Evolutionary conservation across 2,888 invertebrate species (phyloP), one percentile per base, ranked within the genome.

Genomic region (Drosophila algonquin): DNA sequence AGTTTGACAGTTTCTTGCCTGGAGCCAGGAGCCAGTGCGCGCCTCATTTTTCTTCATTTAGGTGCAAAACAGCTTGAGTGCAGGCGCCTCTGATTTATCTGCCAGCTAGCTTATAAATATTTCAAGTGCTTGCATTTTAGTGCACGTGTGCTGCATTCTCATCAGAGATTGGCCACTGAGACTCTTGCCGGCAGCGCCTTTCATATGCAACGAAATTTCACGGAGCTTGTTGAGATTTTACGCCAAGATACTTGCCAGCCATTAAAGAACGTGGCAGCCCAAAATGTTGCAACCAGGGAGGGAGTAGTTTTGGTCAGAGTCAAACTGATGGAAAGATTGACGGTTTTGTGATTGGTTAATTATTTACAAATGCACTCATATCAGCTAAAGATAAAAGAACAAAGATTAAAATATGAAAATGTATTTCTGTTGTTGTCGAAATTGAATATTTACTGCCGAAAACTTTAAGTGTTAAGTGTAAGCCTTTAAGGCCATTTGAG

Each of bases 61-160:
- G 75, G 69, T 40, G 7, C 14, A 40, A 40, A 52, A 78, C 55
- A 70, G 63, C 55, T 61, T 72, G 62, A 60, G 62, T 50, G 53
- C 64, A 68, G 67, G 63, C 54, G 73, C 60, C 74, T 65, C 76
- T 87, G 85, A 85, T 85, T 87, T 85, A 88, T 89, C 74, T 83
- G 52, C 72, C 76, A 73, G 77, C 65, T 61, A 76, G 75, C 87
- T 87, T 84, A 88, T 85, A 84, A 88, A 85, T 85, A 85, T 87
- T 85, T 83, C 80, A 87, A 89, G 87, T 84, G 75, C 81, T 73
- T 84, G 89, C 87, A 85, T 83, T 85, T 88, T 87, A 63, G 63
- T 83, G 81, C 89, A 85, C 89, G 87, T 85, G 87, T 87, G 88
- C 73, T 63, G 77, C 89, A 87, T 87, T 87, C 78, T 87, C 80